A percentile compares a stretch with the other conserved stretches of the same genome.
Evolutionary conservation across 2,113 vertebrate genomes (phyloP).

Genomic region (Chascanopsetta lugubris): DNA sequence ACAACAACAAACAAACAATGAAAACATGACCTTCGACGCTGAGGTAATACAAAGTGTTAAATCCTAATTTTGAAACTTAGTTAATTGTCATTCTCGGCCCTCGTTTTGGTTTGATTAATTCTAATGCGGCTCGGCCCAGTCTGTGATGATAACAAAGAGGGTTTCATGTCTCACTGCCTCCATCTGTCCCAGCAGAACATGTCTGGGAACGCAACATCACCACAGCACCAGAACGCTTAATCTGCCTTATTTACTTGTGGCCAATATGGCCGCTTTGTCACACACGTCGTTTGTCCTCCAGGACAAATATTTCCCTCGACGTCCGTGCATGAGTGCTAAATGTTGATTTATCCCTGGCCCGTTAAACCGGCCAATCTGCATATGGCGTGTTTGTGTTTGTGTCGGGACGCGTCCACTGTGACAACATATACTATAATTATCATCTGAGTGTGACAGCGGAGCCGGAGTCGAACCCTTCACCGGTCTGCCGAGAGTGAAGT

Average conservation of each 20-base stretch:
- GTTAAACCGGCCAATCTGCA: constrained; percentile 74
- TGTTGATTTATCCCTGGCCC: constrained; percentile 77
- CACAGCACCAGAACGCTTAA: constrained; percentile 72
- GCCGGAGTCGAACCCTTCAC: constrained; percentile 47
- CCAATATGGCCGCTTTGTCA: constrained; percentile 76
- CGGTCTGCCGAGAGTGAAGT: constrained; percentile 23
- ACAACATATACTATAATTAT: constrained; percentile 74
- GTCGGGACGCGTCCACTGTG: constrained; percentile 66
- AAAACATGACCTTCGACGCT: too few species aligned
- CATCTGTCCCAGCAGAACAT: constrained; percentile 76
- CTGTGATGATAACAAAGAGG: constrained; percentile 67
- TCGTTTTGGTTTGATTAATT: constrained; percentile 69
- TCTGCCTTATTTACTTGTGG: constrained; percentile 77
- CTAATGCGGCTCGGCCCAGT: constrained; percentile 53
- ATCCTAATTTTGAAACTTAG: neutral
- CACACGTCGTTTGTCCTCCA: constrained; percentile 71
- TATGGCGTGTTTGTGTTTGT: constrained; percentile 72
- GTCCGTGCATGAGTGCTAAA: constrained; percentile 63
- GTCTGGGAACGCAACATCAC: constrained; percentile 69
- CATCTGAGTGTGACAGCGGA: constrained; percentile 59
- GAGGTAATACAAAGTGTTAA: neutral
- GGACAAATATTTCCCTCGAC: constrained; percentile 77
- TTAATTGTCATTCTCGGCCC: constrained; percentile 33
- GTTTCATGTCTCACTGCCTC: constrained; percentile 75
- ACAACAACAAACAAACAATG: neutral